Conservation (phyloP, 2,888 invertebrate species). For the Cenopis cana region DNA sequence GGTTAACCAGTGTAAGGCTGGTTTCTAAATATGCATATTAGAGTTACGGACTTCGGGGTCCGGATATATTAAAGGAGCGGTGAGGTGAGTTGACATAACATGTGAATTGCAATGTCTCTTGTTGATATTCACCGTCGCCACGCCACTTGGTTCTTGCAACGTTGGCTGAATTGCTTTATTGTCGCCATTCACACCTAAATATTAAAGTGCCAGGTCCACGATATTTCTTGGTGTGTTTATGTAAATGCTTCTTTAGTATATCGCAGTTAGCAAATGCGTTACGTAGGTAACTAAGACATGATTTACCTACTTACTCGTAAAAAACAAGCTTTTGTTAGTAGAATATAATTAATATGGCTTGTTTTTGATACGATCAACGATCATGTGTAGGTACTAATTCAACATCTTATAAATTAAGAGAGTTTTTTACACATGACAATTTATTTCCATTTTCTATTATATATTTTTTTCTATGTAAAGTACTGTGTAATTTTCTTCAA, state of each 20-base stretch:
- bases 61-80: not conserved
- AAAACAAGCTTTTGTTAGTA: not conserved
- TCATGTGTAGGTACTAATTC: no score
- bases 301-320: not conserved
- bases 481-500: no score
- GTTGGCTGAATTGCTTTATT: slow-evolving; percentile 78
- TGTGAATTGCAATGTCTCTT: slow-evolving; percentile 52
- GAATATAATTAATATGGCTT: not conserved
- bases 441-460: no score
- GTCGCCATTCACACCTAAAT: slow-evolving; percentile 66
- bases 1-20: not conserved
- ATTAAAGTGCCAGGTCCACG: slow-evolving; percentile 53
- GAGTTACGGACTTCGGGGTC: not conserved
- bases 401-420: no score
- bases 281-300: not conserved
- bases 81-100: not conserved
- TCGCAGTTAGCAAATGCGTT: not conserved
- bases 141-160: slow-evolving; percentile 61
- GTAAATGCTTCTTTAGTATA: slow-evolving; percentile 18
- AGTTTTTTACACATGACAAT: no score
- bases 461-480: no score
- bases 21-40: not conserved
- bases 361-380: no score
- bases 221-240: slow-evolving; percentile 32
- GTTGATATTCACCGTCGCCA: slow-evolving; percentile 73